Evolutionary conservation across 2,113 vertebrate species (phyloP).

Genomic region (Myodes glareolus): DNA sequence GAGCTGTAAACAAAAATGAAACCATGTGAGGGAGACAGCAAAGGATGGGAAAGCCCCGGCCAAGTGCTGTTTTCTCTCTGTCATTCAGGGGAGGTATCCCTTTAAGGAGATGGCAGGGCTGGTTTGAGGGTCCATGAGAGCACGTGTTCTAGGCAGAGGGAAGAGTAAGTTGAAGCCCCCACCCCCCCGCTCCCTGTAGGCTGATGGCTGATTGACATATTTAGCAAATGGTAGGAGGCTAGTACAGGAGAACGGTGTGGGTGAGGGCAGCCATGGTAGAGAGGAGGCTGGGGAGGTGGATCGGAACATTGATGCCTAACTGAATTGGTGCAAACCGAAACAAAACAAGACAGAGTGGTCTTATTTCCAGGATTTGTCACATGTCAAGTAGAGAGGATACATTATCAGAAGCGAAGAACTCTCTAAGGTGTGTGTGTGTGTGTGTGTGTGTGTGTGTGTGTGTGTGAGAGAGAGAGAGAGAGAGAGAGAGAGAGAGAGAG

Average conservation of each 20-base stretch:
- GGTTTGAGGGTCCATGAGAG: neutral
- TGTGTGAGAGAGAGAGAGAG: neutral
- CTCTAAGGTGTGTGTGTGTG: neutral
- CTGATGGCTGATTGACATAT: neutral
- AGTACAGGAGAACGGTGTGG: too few relatives aligned
- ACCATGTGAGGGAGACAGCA: neutral
- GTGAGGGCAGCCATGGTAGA: neutral
- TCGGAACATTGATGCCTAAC: rapidly evolving
- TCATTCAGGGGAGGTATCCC: neutral
- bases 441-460: neutral
- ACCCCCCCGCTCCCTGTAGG: neutral
- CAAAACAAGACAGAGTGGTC: neutral
- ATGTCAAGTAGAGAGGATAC: neutral
- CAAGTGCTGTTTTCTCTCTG: neutral
- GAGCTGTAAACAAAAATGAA: neutral
- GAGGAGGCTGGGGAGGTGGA: neutral
- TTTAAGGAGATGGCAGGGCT: neutral
- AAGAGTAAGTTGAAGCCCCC: neutral
- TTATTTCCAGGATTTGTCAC: neutral
- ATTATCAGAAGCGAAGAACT: neutral
- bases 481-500: neutral
- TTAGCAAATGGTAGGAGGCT: neutral
- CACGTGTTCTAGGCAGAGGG: neutral
- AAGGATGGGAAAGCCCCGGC: neutral
- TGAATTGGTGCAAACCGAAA: neutral